These are phyloP conservation scores for Blera fallax DNA, from an alignment of 2,888 invertebrate genomes.

Conservation along the genomic window DNA sequence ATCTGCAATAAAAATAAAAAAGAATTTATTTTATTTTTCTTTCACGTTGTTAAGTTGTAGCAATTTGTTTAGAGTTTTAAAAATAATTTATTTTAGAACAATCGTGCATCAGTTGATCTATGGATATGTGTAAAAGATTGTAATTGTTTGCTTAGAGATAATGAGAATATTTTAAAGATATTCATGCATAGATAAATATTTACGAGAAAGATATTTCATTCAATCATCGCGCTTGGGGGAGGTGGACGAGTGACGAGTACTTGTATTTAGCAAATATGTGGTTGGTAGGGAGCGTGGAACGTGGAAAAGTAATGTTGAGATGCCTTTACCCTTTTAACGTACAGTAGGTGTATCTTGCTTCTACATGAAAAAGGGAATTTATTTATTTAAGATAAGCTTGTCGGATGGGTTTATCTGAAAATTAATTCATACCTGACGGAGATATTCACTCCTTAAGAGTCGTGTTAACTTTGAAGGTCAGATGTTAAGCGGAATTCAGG, in stretches of 20 bases:
- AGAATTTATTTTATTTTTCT: background rate
- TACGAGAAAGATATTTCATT: slow-evolving; percentile 3
- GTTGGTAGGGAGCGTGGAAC: background rate
- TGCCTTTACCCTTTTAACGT: background rate
- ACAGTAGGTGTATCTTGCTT: background rate
- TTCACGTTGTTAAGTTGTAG: background rate
- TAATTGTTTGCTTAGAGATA: slow-evolving; percentile 9
- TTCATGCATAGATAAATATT: slow-evolving; percentile 3
- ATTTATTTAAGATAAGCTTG: background rate
- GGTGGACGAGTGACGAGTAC: no score
- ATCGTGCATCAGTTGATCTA: background rate
- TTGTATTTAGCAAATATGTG: background rate
- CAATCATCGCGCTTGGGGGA: background rate
- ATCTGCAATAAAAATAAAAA: slow-evolving; percentile 7
- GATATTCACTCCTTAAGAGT: background rate
- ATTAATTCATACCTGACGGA: background rate
- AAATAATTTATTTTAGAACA: background rate
- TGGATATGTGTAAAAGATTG: background rate
- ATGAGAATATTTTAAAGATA: background rate
- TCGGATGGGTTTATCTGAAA: background rate
- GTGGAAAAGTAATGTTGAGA: background rate
- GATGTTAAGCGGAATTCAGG: background rate
- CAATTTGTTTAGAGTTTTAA: background rate
- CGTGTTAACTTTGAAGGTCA: background rate
- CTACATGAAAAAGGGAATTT: background rate